These are phyloP conservation scores for Stenopsyche tienmushanensis DNA, from an alignment of 1,140 invertebrate genomes.

Conservation along the genomic window DNA sequence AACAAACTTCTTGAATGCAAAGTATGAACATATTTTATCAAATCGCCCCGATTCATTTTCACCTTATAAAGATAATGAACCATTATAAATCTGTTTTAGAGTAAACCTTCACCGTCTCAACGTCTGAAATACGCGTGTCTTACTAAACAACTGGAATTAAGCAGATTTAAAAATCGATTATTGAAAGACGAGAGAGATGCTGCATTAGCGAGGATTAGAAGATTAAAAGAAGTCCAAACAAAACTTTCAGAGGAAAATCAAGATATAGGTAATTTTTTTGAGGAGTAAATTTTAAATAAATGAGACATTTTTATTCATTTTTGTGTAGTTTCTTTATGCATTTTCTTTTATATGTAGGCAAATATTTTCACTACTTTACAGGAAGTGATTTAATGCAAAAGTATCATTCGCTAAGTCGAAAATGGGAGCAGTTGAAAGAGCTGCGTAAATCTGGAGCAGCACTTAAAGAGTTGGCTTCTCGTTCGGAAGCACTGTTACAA, in stretches of 20 bases:
- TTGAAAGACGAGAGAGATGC: constrained; percentile 54
- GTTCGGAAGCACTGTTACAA: constrained; percentile 45
- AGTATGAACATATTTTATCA: constrained; percentile 13
- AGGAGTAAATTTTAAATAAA: constrained; percentile 2
- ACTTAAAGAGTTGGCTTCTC: constrained; percentile 45
- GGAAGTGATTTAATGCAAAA: constrained; percentile 53
- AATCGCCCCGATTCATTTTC: not conserved
- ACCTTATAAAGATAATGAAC: not conserved
- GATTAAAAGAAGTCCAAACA: constrained; percentile 49
- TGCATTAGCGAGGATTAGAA: constrained; percentile 50
- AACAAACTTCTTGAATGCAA: constrained; percentile 39
- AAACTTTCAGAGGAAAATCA: constrained; percentile 54
- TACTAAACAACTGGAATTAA: constrained; percentile 52
- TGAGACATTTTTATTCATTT: not conserved
- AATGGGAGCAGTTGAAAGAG: constrained; percentile 47
- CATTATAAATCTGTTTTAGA: constrained; percentile 42
- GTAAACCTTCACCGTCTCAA: constrained; percentile 55
- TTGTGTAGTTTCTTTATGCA: not conserved
- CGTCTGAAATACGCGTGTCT: constrained; percentile 50
- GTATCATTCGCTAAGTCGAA: constrained; percentile 49
- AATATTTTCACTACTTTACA: constrained; percentile 31
- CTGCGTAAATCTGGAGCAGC: constrained; percentile 46
- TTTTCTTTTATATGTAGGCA: not conserved
- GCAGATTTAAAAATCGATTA: constrained; percentile 52
- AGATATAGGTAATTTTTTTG: constrained; percentile 49